These are phyloP conservation scores for Brachypterus glaber DNA, from an alignment of 2,888 invertebrate species.

Conservation along the genomic window DNA sequence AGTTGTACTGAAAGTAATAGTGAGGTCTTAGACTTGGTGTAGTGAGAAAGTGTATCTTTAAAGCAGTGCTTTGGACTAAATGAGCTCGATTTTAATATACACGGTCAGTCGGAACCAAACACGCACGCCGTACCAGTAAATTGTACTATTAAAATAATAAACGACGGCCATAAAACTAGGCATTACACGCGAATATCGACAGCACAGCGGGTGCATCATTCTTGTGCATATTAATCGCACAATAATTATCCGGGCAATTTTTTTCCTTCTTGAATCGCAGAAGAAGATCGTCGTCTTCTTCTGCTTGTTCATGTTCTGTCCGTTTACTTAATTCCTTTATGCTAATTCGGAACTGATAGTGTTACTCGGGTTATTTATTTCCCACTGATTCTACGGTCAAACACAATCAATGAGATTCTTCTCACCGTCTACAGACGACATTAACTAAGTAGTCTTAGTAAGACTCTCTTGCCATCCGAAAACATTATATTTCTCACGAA, in stretches of 20 bases:
- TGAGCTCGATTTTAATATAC: no score
- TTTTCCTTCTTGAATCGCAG: constrained; percentile 24
- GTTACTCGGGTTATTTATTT: no score
- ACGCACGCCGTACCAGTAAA: constrained; percentile 33
- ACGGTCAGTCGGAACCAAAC: constrained; percentile 25
- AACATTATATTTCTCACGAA: no score
- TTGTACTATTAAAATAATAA: constrained; percentile 39
- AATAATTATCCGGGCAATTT: constrained; percentile 35
- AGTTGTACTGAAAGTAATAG: no score
- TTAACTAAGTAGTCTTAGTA: no score
- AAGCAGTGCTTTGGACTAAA: no score
- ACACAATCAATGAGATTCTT: no score
- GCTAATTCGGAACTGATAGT: constrained; percentile 27
- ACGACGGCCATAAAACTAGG: constrained; percentile 37
- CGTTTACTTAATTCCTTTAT: constrained; percentile 25
- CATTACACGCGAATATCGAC: constrained; percentile 37
- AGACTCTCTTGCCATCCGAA: no score
- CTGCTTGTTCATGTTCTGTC: constrained; percentile 23
- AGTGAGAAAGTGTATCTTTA: no score
- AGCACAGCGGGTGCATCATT: constrained; percentile 33
- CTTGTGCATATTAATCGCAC: constrained; percentile 37
- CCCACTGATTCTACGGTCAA: no score
- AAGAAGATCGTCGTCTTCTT: constrained; percentile 18
- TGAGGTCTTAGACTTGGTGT: no score
- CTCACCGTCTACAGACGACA: no score